A percentile compares a stretch with the other conserved stretches of the same genome.
Conservation (phyloP, 2,888 invertebrate genomes). For the Macrophya alboannulata region DNA sequence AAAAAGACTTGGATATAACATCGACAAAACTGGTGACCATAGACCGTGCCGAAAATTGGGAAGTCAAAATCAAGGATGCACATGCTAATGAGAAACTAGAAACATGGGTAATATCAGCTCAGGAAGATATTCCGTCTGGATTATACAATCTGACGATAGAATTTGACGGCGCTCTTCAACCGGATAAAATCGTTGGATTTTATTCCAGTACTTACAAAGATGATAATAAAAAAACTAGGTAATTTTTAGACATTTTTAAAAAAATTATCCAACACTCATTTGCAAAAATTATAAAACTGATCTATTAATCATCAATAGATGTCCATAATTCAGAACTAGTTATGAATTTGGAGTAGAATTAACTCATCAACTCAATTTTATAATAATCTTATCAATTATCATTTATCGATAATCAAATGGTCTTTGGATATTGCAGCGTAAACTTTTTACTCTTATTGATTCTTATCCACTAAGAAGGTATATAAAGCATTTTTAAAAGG, state of each 20-base stretch:
- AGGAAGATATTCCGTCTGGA: conserved; percentile 72
- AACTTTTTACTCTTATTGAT: background rate
- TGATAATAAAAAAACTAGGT: conserved; percentile 74
- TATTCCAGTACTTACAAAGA: conserved; percentile 83
- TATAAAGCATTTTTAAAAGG: background rate
- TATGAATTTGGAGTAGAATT: conserved; percentile 2
- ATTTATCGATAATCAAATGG: background rate
- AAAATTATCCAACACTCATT: background rate
- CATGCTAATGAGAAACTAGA: conserved; percentile 70
- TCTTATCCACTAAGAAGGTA: background rate
- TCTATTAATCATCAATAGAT: too few species aligned
- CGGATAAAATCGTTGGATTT: conserved; percentile 83
- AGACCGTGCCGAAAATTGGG: conserved; percentile 66
- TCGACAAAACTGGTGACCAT: conserved; percentile 77
- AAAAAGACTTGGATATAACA: conserved; percentile 80
- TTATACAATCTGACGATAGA: conserved; percentile 80
- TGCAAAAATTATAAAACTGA: background rate
- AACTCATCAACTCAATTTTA: conserved; percentile 20
- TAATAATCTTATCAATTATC: conserved; percentile 21
- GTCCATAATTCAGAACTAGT: background rate
- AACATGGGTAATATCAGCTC: conserved; percentile 70
- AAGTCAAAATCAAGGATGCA: conserved; percentile 68
- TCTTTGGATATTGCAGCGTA: background rate
- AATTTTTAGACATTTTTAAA: conserved; percentile 41
- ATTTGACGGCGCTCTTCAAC: conserved; percentile 82